phyloP scores from a whole-genome alignment of 2,113 vertebrate genomes.

The Tympanuchus pallidicinctus region DNA sequence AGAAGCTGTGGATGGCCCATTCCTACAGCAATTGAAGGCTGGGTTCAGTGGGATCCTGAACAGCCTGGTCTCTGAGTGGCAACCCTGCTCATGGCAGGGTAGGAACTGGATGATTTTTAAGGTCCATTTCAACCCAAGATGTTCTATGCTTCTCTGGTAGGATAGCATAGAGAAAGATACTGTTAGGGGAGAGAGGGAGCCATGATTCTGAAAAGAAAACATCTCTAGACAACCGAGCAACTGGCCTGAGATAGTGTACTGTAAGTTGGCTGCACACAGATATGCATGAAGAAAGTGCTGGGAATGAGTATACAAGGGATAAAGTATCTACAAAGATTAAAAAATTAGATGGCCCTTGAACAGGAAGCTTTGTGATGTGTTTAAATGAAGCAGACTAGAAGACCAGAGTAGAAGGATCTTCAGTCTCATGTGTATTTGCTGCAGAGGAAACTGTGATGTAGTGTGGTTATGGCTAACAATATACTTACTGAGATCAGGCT shows the following conservation, averaged over 20 bases:
- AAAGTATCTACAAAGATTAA: neutral
- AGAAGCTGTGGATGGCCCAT: too few species aligned
- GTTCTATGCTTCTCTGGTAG: too few species aligned
- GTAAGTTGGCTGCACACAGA: rapidly evolving
- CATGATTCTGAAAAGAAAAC: neutral
- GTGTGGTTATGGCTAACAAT: rapidly evolving
- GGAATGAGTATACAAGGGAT: neutral
- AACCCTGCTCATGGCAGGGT: too few species aligned
- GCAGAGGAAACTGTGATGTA: neutral
- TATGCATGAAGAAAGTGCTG: neutral
- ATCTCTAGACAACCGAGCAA: neutral
- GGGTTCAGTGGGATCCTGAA: too few species aligned
- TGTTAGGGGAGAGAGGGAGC: neutral
- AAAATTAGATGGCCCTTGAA: neutral
- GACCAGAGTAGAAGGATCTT: neutral
- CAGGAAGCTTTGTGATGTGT: neutral
- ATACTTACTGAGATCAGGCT: neutral
- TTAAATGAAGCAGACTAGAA: neutral
- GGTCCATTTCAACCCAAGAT: neutral
- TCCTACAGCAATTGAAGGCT: too few species aligned
- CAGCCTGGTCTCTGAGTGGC: neutral
- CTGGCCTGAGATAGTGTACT: neutral
- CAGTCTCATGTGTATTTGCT: neutral
- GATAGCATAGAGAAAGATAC: neutral
- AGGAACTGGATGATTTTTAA: neutral